Conservation (phyloP, 2,888 invertebrate genomes). For the Sinopyrophorus schimmeli region DNA sequence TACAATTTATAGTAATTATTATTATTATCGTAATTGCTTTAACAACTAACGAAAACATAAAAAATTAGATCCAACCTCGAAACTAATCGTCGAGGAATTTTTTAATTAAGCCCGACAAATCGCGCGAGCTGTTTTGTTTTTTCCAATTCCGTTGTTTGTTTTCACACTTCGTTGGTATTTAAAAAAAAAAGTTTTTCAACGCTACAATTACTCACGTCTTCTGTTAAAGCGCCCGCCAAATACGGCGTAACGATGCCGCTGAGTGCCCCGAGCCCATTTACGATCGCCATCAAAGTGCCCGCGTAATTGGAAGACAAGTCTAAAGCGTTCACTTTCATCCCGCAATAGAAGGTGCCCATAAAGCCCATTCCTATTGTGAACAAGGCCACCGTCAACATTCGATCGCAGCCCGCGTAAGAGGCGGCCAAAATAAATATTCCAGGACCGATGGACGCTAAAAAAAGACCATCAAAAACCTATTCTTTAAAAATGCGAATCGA, state of each 20-base stretch:
- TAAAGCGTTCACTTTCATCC: conserved; percentile 68
- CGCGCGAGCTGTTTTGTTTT: too few species aligned
- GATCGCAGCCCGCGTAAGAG: conserved; percentile 65
- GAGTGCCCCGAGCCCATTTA: conserved; percentile 65
- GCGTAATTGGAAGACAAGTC: conserved; percentile 68
- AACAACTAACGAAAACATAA: neutral
- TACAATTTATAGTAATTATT: too few species aligned
- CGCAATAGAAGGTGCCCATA: conserved; percentile 72
- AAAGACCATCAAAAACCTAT: conserved; percentile 8
- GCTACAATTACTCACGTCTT: conserved; percentile 59
- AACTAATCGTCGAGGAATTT: too few species aligned
- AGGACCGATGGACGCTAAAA: conserved; percentile 64
- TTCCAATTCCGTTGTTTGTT: too few species aligned
- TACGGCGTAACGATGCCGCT: conserved; percentile 66
- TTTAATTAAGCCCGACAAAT: too few species aligned
- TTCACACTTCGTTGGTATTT: too few species aligned
- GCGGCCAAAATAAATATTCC: conserved; percentile 65
- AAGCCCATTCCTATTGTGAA: conserved; percentile 66
- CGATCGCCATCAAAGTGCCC: conserved; percentile 66
- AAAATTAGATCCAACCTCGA: too few species aligned
- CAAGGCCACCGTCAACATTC: conserved; percentile 56
- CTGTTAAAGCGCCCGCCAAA: conserved; percentile 62
- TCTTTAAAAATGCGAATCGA: conserved; percentile 6
- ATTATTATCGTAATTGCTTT: too few species aligned
- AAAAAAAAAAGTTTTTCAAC: neutral